Evolutionary conservation across 2,888 invertebrate genomes (phyloP), one percentile per base, ranked within the genome.

Genomic region (Lycia hirtaria): DNA sequence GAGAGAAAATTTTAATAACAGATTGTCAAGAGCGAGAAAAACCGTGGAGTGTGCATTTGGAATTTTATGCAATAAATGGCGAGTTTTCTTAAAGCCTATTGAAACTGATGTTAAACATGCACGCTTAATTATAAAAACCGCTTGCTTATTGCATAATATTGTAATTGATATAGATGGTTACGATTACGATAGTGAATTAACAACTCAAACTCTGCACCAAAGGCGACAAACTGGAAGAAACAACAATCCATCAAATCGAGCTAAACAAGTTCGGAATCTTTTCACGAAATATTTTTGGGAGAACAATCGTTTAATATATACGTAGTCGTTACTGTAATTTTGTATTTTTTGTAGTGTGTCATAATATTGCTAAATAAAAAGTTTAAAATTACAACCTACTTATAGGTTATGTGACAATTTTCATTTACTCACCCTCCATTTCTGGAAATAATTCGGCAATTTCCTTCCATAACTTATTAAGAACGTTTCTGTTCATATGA

Each of bases 31-130:
- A 56, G 71, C 70, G 28, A 62, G 71, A 60, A 67, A 65, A 62
- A 57, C 62, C 17, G 67, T 72, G 37, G 70, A 73, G 49, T 68
- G 68, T 63, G 68, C 66, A 55, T 74, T 69, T 69, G 65, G 70
- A 45, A 67, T 65, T 58, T 58, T 66, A 62, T 64, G 67, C 58
- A 45, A 45, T 44, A 60, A 60, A 50, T 57, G 53, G 66, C 43
- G 60, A 58, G 30, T 64, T 53, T 65, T 63, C 7, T 41, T 57
- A 55, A 64, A 65, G 56, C 48, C 52, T 49, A 64, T 68, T 58
- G 64, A 67, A 62, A 67, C 64, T 58, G 52, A 70, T 64, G 58
- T 56, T 38, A 62, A 66, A 60, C 64, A 67, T 66, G 67, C 65
- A 56, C 54, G 56, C 41, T 55, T 66, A 64, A 33, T 45, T 33